phyloP scores from a whole-genome alignment of 2,113 vertebrate genomes.

The Atractosteus spatula region DNA sequence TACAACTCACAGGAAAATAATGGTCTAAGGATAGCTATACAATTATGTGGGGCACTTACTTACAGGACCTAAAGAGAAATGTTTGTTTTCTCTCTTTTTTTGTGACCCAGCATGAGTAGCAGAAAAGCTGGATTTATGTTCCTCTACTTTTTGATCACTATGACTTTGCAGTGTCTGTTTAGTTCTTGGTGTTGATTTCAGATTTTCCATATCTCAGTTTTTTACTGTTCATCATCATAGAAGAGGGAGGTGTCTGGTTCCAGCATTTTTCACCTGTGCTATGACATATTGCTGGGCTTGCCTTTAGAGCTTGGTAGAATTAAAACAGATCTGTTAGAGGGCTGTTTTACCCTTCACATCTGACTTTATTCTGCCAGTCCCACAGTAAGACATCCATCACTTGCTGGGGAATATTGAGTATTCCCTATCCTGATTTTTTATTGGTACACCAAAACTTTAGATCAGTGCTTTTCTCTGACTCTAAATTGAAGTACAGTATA shows the following conservation, averaged over 20 bases:
- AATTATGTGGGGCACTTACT: conserved; percentile 12
- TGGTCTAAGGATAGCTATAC: conserved; percentile 6
- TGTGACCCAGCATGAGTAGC: neutral
- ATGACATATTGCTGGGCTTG: conserved; percentile 24
- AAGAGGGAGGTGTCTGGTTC: neutral
- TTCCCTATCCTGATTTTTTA: conserved; percentile 4
- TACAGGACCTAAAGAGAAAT: neutral
- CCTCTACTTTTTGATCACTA: conserved; percentile 17
- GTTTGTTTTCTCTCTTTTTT: neutral
- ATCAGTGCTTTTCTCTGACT: no score
- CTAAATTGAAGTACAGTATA: no score
- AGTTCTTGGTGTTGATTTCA: conserved; percentile 22
- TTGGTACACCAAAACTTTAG: no score
- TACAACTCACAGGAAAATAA: conserved; percentile 6
- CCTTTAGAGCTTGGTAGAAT: conserved; percentile 22
- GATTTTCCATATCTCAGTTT: neutral
- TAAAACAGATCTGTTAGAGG: conserved; percentile 11
- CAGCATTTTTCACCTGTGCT: conserved; percentile 18
- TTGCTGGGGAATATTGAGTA: neutral
- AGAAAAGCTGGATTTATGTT: conserved; percentile 20
- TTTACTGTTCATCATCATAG: conserved; percentile 7
- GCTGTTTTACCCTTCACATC: conserved; percentile 3
- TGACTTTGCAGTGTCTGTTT: conserved; percentile 26
- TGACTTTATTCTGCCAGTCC: neutral
- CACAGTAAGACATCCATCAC: neutral